A percentile compares a stretch with the other conserved stretches of the same genome.
Conservation (phyloP, 2,113 vertebrate species). For the Myxocyprinus asiaticus region DNA sequence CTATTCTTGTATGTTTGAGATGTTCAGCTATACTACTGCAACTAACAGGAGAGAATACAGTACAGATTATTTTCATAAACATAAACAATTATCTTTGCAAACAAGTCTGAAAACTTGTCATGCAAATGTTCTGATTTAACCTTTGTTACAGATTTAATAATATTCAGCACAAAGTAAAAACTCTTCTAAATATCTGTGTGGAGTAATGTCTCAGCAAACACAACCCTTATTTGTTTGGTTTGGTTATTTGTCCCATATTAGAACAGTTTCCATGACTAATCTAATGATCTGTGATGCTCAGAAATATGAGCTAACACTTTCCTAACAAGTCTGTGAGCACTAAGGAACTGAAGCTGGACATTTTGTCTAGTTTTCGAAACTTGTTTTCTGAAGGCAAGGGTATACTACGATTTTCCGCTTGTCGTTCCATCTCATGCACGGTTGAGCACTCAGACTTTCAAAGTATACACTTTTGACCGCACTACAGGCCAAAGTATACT, state of each 20-base stretch:
- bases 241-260: not conserved
- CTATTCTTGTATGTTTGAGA: constrained; percentile 40
- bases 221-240: constrained; percentile 32
- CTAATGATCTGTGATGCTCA: constrained; percentile 34
- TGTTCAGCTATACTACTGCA: not conserved
- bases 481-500: no score
- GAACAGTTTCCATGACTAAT: constrained; percentile 47
- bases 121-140: not conserved
- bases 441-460: no score
- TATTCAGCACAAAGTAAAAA: not conserved
- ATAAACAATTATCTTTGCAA: not conserved
- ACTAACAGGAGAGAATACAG: not conserved
- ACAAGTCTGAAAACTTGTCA: not conserved
- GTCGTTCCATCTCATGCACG: no score
- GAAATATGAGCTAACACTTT: constrained; percentile 27
- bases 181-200: no score
- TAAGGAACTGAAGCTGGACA: constrained; percentile 23
- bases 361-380: no score
- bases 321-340: constrained; percentile 54
- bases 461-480: no score
- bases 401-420: no score
- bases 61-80: constrained; percentile 1
- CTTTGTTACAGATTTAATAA: not conserved
- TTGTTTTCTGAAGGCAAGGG: no score
- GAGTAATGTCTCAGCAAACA: not conserved